phyloP scores from a whole-genome alignment of 2,113 vertebrate species.

The Terrapene triunguis region DNA sequence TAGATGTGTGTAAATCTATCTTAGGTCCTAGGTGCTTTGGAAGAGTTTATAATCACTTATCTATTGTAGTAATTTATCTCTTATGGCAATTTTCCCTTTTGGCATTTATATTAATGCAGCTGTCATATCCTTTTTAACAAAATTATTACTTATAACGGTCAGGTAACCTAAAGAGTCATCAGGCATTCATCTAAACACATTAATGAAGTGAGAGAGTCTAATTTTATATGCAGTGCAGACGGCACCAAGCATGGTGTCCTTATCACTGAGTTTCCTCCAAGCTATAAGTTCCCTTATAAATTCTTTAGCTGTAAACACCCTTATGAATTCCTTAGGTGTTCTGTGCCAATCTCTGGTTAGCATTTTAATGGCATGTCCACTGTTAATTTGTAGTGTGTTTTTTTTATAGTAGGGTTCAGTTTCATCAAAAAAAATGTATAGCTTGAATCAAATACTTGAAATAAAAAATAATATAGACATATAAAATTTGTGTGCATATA shows the following conservation, averaged over 20 bases:
- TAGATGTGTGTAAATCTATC: not conserved
- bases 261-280: not conserved
- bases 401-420: not conserved
- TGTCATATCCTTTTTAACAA: not conserved
- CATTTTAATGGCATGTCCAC: not conserved
- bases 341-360: not conserved
- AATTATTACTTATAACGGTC: not conserved
- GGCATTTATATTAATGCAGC: not conserved
- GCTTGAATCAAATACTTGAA: not conserved
- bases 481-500: not conserved
- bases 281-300: constrained; percentile 2
- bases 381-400: not conserved
- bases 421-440: not conserved
- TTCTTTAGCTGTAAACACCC: constrained; percentile 1
- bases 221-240: not conserved
- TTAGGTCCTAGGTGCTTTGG: not conserved
- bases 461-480: not conserved
- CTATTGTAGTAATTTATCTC: not conserved
- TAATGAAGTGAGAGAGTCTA: not conserved
- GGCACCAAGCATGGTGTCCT: not conserved
- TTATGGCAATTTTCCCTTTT: not conserved
- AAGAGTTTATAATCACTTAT: not conserved
- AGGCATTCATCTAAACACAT: not conserved
- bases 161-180: not conserved
- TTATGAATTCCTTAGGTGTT: not conserved